Evolutionary conservation across 2,797 vertebrate species (phyloP).

Genomic region (Pangasius macronema): DNA sequence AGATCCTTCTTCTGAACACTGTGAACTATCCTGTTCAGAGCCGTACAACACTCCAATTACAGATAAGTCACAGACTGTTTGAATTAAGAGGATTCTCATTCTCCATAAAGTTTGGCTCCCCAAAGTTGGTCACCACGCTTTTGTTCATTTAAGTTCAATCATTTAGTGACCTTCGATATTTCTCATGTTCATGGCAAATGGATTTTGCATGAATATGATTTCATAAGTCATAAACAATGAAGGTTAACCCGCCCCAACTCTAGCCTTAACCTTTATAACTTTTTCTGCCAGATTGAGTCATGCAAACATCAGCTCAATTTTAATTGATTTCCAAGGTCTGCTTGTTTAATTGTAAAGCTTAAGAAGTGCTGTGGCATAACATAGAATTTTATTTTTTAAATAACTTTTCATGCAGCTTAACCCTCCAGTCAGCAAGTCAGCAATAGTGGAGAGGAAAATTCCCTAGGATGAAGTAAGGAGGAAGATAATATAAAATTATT

Average conservation of each 20-base stretch:
- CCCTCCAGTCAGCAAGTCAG: background rate
- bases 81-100: background rate
- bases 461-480: background rate
- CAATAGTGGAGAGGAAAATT: background rate
- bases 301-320: slow-evolving; percentile 14
- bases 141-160: background rate
- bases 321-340: slow-evolving; percentile 7
- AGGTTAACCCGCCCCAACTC: background rate
- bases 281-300: background rate
- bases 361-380: background rate
- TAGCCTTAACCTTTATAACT: background rate
- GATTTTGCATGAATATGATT: background rate
- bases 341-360: slow-evolving; percentile 4
- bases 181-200: background rate
- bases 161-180: background rate
- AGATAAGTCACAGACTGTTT: slow-evolving; percentile 1
- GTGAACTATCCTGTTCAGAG: background rate
- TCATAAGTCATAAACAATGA: background rate
- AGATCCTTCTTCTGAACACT: slow-evolving; percentile 6
- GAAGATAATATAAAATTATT: background rate
- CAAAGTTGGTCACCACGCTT: background rate
- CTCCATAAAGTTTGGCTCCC: too few species aligned
- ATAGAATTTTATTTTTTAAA: slow-evolving; percentile 4
- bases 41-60: background rate
- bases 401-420: background rate